Percentiles rank a stretch among this genome's conserved stretches.
phyloP scores from a whole-genome alignment of 2,888 invertebrate genomes.

The Trachelus stipa region DNA sequence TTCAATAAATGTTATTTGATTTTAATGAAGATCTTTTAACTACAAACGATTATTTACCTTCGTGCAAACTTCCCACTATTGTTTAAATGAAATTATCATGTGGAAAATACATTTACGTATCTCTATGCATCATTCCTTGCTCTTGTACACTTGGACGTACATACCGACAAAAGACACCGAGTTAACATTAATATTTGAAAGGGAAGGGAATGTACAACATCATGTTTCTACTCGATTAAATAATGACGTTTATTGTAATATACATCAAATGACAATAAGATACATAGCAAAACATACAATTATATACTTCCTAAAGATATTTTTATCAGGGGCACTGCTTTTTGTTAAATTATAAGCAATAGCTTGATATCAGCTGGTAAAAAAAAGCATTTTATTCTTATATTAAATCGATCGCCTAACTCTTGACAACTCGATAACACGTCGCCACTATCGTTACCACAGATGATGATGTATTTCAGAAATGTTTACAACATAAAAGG shows the following conservation, averaged over 20 bases:
- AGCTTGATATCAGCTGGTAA: background rate
- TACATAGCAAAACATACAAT: background rate
- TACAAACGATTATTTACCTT: background rate
- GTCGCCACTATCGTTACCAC: too few species aligned
- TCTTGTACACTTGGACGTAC: background rate
- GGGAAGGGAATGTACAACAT: background rate
- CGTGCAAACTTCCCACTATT: background rate
- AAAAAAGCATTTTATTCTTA: too few species aligned
- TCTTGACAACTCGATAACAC: background rate
- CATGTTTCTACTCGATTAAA: background rate
- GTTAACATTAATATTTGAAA: background rate
- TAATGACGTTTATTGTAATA: background rate
- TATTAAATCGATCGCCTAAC: too few species aligned
- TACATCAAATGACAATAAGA: background rate
- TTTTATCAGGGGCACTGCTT: background rate
- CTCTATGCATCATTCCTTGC: background rate
- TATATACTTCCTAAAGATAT: background rate
- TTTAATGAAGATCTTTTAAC: conserved; percentile 43
- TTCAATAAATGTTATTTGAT: conserved; percentile 67
- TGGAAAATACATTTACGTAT: background rate
- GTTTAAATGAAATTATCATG: background rate
- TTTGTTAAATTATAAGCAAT: background rate
- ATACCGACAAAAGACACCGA: background rate
- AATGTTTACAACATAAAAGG: background rate
- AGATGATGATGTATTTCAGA: background rate